Percentiles rank a stretch among this genome's conserved stretches.
These are phyloP conservation scores for Lepus timidus DNA, from an alignment of 2,113 vertebrate species.

Conservation along the genomic window DNA sequence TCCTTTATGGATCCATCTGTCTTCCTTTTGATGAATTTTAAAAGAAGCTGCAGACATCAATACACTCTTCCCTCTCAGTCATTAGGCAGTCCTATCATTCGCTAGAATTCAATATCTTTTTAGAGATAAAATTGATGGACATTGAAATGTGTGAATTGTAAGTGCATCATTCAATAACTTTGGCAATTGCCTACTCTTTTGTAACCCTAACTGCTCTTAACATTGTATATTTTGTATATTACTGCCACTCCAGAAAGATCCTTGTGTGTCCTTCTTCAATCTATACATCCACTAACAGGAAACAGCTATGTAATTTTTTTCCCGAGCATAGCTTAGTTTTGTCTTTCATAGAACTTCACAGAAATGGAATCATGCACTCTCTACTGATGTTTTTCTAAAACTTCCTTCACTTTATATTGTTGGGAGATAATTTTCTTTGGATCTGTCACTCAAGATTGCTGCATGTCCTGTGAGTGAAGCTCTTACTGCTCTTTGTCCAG, in stretches of 20 bases:
- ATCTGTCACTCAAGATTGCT: background rate
- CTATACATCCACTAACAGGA: background rate
- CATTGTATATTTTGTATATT: background rate
- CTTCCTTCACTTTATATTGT: background rate
- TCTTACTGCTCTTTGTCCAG: background rate
- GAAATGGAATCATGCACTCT: background rate
- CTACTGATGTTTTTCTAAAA: background rate
- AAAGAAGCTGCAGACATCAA: background rate
- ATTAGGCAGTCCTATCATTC: background rate
- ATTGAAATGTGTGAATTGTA: background rate
- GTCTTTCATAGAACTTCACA: background rate
- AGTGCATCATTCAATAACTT: background rate
- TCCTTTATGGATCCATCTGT: background rate
- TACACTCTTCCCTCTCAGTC: background rate
- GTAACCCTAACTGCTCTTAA: background rate
- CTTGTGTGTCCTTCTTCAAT: background rate
- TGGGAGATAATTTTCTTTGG: background rate
- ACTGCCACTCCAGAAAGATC: background rate
- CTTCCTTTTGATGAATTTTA: constrained; percentile 35
- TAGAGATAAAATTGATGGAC: background rate
- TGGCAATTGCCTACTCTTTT: background rate
- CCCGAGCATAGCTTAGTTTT: background rate
- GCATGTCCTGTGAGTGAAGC: background rate
- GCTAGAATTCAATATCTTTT: background rate
- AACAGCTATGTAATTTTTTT: background rate